A percentile compares a stretch with the other conserved stretches of the same genome.
Evolutionary conservation across 2,888 invertebrate species (phyloP).

Genomic region (Drosophila limbata): DNA sequence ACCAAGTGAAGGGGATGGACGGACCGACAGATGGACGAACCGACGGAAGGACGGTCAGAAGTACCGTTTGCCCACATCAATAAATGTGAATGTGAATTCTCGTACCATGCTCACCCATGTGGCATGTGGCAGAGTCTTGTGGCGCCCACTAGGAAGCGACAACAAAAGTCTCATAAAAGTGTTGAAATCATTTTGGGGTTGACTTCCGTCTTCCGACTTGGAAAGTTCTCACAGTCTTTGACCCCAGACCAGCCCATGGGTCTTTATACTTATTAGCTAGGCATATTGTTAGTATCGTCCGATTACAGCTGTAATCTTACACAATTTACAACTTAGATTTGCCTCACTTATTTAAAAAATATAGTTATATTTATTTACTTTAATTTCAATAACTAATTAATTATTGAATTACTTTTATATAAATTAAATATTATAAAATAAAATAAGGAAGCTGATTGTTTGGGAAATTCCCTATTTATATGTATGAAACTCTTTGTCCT

Average conservation of each 20-base stretch:
- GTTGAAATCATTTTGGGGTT: slow-evolving; percentile 77
- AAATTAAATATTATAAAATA: too few relatives aligned
- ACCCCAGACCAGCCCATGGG: not conserved
- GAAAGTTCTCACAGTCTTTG: slow-evolving; percentile 14
- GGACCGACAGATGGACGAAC: not conserved
- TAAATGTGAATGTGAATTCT: slow-evolving; percentile 45
- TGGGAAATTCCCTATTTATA: too few relatives aligned
- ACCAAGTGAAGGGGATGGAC: not conserved
- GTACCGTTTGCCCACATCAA: slow-evolving; percentile 50
- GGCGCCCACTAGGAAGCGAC: slow-evolving; percentile 44
- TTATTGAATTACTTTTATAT: too few relatives aligned
- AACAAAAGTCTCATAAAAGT: slow-evolving; percentile 70
- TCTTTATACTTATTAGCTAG: slow-evolving; percentile 15
- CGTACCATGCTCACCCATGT: slow-evolving; percentile 50
- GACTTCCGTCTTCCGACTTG: slow-evolving; percentile 64
- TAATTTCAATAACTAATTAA: too few relatives aligned
- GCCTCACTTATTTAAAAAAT: too few relatives aligned
- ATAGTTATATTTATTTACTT: too few relatives aligned
- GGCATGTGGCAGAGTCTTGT: slow-evolving; percentile 22
- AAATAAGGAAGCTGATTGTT: too few relatives aligned
- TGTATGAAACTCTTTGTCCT: too few relatives aligned
- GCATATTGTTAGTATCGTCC: not conserved
- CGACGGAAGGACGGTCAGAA: not conserved
- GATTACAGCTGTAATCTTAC: not conserved
- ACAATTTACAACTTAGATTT: not conserved